phyloP scores from a whole-genome alignment of 2,888 invertebrate species.

The Harpalus rufipes region DNA sequence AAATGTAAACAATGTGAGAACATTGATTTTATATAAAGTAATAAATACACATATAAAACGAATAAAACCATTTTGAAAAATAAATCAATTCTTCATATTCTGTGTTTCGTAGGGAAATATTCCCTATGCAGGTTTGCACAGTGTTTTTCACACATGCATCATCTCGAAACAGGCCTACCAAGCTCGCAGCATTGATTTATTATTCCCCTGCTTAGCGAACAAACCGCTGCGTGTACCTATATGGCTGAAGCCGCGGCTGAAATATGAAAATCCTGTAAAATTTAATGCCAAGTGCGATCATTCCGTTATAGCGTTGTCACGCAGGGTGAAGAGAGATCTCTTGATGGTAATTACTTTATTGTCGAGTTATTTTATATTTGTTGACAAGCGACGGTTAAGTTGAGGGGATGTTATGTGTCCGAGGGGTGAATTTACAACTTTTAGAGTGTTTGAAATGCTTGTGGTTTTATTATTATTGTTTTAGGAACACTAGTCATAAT shows the following conservation, averaged over 20 bases:
- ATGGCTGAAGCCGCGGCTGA: slow-evolving; percentile 40
- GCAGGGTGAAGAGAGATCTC: slow-evolving; percentile 11
- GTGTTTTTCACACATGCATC: slow-evolving; percentile 67
- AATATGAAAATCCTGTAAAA: slow-evolving; percentile 65
- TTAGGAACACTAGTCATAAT: neutral
- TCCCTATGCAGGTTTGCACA: slow-evolving; percentile 51
- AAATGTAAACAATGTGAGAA: too few relatives aligned
- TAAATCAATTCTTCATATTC: slow-evolving; percentile 8
- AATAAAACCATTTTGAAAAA: neutral
- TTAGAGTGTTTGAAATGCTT: neutral
- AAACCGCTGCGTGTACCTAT: slow-evolving; percentile 57
- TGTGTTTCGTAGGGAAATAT: slow-evolving; percentile 15
- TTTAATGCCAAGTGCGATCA: slow-evolving; percentile 56
- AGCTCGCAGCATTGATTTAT: slow-evolving; percentile 63
- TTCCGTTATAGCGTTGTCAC: slow-evolving; percentile 47
- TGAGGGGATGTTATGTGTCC: slow-evolving; percentile 37
- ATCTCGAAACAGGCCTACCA: slow-evolving; percentile 66
- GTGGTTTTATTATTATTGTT: neutral
- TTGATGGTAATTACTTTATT: slow-evolving; percentile 60
- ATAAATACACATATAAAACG: neutral
- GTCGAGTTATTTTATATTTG: slow-evolving; percentile 49
- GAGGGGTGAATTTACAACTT: slow-evolving; percentile 30
- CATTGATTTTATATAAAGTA: too few relatives aligned
- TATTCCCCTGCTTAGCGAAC: slow-evolving; percentile 64
- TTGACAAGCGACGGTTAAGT: neutral